Percentiles rank a stretch among this genome's conserved stretches.
Conservation (phyloP, 2,113 vertebrate genomes). For the Chaetura pelagica region DNA sequence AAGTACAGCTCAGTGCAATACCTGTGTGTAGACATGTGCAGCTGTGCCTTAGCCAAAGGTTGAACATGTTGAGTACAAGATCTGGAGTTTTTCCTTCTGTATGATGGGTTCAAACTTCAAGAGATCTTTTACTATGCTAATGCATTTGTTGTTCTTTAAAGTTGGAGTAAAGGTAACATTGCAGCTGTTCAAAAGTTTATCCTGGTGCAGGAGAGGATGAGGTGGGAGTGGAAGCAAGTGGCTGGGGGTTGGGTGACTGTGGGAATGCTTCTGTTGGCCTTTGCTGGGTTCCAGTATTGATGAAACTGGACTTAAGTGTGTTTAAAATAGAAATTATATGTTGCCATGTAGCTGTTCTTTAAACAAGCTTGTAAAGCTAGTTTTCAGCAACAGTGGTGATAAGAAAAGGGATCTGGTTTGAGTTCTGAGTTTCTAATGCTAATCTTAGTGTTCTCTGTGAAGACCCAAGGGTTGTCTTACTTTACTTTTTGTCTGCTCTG, state of each 20-base stretch:
- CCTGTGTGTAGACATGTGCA: not conserved
- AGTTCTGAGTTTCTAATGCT: not conserved
- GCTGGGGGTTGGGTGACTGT: not conserved
- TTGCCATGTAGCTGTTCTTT: not conserved
- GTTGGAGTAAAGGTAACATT: not conserved
- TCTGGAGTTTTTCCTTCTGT: not conserved
- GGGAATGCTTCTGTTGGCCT: not conserved
- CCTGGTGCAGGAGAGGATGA: not conserved
- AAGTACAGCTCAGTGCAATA: not conserved
- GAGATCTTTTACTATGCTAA: not conserved
- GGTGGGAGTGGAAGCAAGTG: not conserved
- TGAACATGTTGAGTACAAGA: not conserved
- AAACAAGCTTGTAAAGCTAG: not conserved
- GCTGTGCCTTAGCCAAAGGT: not conserved
- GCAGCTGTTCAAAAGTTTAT: not conserved
- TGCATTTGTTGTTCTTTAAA: not conserved
- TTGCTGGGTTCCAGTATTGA: not conserved
- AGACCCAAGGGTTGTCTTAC: not conserved
- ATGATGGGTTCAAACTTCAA: not conserved
- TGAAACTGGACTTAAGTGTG: slow-evolving; percentile 5
- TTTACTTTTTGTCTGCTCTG: not conserved
- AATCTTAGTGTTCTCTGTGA: not conserved
- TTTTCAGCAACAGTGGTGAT: slow-evolving; percentile 11
- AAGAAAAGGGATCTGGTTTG: not conserved
- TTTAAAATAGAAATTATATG: not conserved